Base-by-base conservation (phyloP, 2,113 vertebrate species). In the Pomatostomus ruficeps region DNA sequence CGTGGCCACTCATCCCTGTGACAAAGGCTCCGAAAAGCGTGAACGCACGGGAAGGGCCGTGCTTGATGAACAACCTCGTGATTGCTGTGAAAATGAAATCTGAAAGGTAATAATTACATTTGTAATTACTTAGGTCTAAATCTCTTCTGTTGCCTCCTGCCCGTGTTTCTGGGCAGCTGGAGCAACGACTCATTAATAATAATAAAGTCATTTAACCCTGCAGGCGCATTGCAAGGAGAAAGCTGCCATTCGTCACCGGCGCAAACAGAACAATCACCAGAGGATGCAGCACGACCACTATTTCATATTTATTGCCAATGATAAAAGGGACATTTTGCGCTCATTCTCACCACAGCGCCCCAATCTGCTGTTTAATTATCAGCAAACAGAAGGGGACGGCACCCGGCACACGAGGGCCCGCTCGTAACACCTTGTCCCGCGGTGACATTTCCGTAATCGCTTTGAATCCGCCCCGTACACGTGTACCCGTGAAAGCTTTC, bases 141-240 rank as follows among this genome's bases (percentile, higher is more conserved):
- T 97, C 97, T 97, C 97, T 95, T 97, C 90, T 91, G 92, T 95
- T 93, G 96, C 94, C 94, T 95, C 66, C 97, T 96, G 95, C 86
- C 63, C 75, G 88, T 88, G 70, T 94, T 97, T 86, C 95, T 91
- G 88, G 91, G 91, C 96, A 96, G 94, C 89, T 95, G 95, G 78
- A 96, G 72, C 86, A 97, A 89, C 89, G 91, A 95, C 85, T 98
- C 98, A 99, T 99, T 98, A 98, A 98, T 98, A 99, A 98, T 98
- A 98, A 98, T 98, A 98, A 98, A 97, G 96, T 98, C 97, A 98
- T 98, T 98, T 98, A 98, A 98, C 98, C 97, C 98, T 97, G 96
- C 97, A 97, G 98, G 98, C 97, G 97, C 97, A 97, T 97, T 96
- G 95, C 97, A 98, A 98, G 97, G 98, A 96, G 97, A 98, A 97